phyloP scores from a whole-genome alignment of 2,113 vertebrate genomes.

The Saguinus midas region DNA sequence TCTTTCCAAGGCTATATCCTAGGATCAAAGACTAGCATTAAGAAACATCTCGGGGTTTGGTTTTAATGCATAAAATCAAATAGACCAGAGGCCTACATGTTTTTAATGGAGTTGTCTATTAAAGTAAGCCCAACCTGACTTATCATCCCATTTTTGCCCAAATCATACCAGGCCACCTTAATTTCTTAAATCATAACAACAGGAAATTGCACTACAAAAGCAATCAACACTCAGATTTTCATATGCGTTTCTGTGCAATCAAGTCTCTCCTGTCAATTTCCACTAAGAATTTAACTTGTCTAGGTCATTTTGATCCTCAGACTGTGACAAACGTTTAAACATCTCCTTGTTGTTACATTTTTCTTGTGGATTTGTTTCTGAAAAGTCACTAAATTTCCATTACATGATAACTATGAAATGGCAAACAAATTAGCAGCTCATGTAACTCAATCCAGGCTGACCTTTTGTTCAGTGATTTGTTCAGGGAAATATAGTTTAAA shows the following conservation, averaged over 20 bases:
- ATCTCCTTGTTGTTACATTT: not conserved
- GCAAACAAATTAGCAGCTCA: constrained; percentile 31
- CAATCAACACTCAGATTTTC: not conserved
- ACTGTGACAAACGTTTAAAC: not conserved
- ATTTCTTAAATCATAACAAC: not conserved
- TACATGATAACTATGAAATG: not conserved
- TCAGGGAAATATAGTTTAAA: constrained; percentile 15
- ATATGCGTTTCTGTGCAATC: not conserved
- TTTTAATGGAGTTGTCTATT: not conserved
- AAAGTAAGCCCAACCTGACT: not conserved
- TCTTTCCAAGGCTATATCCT: not conserved
- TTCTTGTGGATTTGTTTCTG: not conserved
- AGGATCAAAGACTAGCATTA: not conserved
- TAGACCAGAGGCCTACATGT: not conserved
- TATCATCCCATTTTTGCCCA: not conserved
- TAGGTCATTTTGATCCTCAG: not conserved
- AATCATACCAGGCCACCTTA: not conserved
- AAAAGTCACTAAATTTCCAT: constrained; percentile 30
- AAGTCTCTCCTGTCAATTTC: not conserved
- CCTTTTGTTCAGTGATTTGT: constrained; percentile 38
- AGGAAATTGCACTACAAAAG: not conserved
- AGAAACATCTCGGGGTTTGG: not conserved
- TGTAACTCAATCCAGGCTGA: constrained; percentile 6
- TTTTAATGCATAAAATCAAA: not conserved
- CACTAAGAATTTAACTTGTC: not conserved